These are phyloP conservation scores for Mesorhabditis spiculigera DNA, from an alignment of 2,888 invertebrate species.

Conservation along the genomic window DNA sequence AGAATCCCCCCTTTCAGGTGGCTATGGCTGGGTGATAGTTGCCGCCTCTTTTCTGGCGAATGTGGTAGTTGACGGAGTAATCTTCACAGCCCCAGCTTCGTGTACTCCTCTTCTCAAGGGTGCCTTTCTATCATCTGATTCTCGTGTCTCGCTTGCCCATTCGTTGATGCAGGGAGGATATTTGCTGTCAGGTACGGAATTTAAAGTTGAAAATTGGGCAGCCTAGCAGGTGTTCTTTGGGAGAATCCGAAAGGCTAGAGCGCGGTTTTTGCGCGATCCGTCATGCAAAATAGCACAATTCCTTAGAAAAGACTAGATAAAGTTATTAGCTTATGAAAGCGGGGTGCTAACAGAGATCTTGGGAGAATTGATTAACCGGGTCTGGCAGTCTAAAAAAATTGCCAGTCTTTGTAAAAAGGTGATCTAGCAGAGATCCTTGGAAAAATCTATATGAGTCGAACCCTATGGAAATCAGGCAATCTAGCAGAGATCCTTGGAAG, in stretches of 20 bases:
- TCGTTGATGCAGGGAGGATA: slow-evolving; percentile 92
- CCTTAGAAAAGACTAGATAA: too few relatives aligned
- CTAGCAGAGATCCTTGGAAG: too few relatives aligned
- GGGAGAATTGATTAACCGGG: neutral
- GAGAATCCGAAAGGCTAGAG: neutral
- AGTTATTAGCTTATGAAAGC: neutral
- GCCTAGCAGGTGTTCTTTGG: neutral
- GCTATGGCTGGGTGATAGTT: slow-evolving; percentile 90
- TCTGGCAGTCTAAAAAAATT: neutral
- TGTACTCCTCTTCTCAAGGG: slow-evolving; percentile 61
- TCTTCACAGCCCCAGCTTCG: slow-evolving; percentile 61
- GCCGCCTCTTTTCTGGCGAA: slow-evolving; percentile 95
- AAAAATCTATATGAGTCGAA: too few relatives aligned
- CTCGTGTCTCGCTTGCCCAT: slow-evolving; percentile 82
- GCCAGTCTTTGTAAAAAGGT: too few relatives aligned
- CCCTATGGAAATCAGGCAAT: too few relatives aligned
- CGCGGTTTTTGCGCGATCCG: too few relatives aligned
- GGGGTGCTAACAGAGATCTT: neutral
- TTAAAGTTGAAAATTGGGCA: neutral
- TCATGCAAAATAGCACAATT: too few relatives aligned
- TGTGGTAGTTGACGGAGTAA: slow-evolving; percentile 86
- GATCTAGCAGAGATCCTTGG: too few relatives aligned
- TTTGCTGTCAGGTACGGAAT: slow-evolving; percentile 76
- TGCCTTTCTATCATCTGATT: slow-evolving; percentile 80
- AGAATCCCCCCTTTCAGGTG: slow-evolving; percentile 59